Evolutionary conservation across 1,140 invertebrate genomes (phyloP).

Genomic region (Leptopilina clavipes): DNA sequence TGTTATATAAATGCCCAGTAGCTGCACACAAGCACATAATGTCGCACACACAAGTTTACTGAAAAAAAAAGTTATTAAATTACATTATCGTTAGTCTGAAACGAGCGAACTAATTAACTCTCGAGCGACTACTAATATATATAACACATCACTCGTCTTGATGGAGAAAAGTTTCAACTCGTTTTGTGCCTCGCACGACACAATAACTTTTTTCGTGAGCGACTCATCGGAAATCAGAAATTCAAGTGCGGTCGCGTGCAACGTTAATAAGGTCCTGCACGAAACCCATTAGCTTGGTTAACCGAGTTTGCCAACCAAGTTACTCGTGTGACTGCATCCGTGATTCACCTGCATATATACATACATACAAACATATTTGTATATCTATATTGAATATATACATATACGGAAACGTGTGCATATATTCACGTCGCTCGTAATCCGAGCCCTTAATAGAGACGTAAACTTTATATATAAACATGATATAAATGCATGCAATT

Average conservation of each 20-base stretch:
- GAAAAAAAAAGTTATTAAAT: conserved; percentile 17
- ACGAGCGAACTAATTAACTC: conserved; percentile 29
- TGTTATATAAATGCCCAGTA: no score
- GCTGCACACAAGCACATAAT: neutral
- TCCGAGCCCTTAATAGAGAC: conserved; percentile 60
- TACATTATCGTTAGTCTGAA: conserved; percentile 20
- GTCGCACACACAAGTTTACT: neutral
- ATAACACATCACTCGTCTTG: neutral
- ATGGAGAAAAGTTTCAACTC: conserved; percentile 13
- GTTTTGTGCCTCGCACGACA: neutral
- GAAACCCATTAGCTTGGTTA: conserved; percentile 68
- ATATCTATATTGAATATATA: no score
- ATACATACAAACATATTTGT: neutral
- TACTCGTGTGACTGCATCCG: conserved; percentile 50
- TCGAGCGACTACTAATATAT: neutral
- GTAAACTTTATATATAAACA: conserved; percentile 53
- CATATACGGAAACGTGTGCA: no score
- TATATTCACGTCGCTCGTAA: neutral
- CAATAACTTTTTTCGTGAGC: conserved; percentile 20
- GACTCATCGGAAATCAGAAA: conserved; percentile 33
- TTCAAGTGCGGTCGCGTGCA: conserved; percentile 49
- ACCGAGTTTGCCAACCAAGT: conserved; percentile 54
- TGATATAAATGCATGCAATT: no score
- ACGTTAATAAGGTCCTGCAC: conserved; percentile 58
- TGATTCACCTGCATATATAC: conserved; percentile 38